These are phyloP conservation scores for Mesitornis unicolor DNA, from an alignment of 2,113 vertebrate genomes.

Conservation along the genomic window DNA sequence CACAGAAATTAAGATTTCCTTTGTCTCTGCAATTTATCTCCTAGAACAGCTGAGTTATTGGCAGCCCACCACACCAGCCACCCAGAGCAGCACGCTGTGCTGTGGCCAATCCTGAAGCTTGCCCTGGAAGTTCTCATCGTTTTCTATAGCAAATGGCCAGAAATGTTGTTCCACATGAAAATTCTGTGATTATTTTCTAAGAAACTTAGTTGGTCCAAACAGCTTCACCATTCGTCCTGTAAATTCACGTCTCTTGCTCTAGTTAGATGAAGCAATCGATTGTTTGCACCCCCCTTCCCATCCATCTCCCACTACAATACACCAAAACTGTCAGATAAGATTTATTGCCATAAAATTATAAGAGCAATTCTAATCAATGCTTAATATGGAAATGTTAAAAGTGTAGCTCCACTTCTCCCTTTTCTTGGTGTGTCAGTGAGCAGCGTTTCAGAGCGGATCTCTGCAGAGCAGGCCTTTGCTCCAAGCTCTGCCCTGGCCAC, in stretches of 20 bases:
- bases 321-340: constrained; percentile 8
- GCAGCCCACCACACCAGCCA: rapidly evolving
- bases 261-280: not conserved
- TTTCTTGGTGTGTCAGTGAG: not conserved
- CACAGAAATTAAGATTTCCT: not conserved
- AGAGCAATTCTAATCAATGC: not conserved
- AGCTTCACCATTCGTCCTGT: not conserved
- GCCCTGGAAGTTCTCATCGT: not conserved
- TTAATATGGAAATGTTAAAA: not conserved
- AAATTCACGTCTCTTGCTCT: not conserved
- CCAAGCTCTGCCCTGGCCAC: not conserved
- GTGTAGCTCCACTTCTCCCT: not conserved
- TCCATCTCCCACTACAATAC: not conserved
- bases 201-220: not conserved
- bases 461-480: not conserved
- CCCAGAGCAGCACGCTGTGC: not conserved
- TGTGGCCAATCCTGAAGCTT: not conserved
- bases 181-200: not conserved
- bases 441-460: not conserved
- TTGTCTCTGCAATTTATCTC: not conserved
- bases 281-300: not conserved
- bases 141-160: not conserved
- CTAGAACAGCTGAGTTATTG: not conserved
- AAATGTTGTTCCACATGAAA: not conserved
- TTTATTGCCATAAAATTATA: constrained; percentile 10